Conservation (phyloP, 2,113 vertebrate species). For the Lamprotornis superbus region DNA sequence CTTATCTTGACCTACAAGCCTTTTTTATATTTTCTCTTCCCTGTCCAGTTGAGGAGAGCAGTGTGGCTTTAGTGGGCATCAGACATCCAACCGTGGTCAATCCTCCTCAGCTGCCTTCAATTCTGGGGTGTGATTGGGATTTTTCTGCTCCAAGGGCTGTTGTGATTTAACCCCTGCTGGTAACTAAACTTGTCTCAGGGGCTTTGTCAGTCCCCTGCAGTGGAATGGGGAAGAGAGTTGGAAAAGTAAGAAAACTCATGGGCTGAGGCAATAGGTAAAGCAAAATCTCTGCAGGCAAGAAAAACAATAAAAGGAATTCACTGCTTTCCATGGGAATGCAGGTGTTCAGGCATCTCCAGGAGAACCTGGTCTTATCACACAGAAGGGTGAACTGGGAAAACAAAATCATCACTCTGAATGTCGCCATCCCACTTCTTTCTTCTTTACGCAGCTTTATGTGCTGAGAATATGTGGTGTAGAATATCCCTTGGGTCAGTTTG, state of each 20-base stretch:
- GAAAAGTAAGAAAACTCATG: neutral
- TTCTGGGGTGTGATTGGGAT: neutral
- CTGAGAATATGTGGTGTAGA: too few relatives aligned
- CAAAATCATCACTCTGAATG: neutral
- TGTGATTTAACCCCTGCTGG: neutral
- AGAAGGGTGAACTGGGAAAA: neutral
- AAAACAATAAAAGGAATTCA: neutral
- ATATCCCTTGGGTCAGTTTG: neutral
- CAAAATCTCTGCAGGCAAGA: neutral
- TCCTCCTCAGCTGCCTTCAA: neutral
- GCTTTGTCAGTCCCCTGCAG: neutral
- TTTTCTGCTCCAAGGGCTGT: neutral
- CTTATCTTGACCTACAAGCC: neutral
- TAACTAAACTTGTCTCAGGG: neutral
- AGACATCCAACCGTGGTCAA: neutral
- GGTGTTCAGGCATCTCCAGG: neutral
- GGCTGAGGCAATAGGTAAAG: neutral
- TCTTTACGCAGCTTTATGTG: neutral
- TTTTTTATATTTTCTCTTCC: neutral
- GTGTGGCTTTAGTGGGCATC: neutral
- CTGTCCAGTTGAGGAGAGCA: neutral
- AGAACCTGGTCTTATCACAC: neutral
- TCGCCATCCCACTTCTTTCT: rapidly evolving
- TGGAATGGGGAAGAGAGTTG: neutral
- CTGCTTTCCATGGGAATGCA: neutral